These are phyloP conservation scores for Homalodisca vitripennis DNA, from an alignment of 1,140 invertebrate genomes.

Conservation along the genomic window DNA sequence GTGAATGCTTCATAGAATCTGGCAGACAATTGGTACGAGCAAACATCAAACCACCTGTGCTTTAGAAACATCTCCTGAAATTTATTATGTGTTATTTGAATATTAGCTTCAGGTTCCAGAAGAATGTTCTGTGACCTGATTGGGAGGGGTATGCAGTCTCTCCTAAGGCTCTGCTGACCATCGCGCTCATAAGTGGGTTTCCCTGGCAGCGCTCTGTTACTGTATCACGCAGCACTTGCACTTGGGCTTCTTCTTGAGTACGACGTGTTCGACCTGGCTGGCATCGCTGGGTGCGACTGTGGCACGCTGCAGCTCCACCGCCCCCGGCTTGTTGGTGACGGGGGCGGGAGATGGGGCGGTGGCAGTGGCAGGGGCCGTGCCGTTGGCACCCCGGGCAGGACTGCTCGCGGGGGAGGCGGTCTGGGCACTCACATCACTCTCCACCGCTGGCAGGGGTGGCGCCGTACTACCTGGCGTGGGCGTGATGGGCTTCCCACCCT, in stretches of 20 bases:
- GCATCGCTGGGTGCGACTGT: conserved; percentile 69
- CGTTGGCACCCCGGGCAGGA: conserved; percentile 43
- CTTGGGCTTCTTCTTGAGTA: conserved; percentile 86
- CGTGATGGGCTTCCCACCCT: conserved; percentile 82
- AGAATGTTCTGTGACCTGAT: not conserved
- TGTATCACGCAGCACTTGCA: conserved; percentile 88
- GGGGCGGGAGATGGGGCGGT: conserved; percentile 46
- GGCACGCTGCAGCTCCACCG: conserved; percentile 72
- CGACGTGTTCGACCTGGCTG: conserved; percentile 78
- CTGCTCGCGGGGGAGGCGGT: conserved; percentile 39
- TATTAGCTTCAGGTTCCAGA: too few relatives aligned
- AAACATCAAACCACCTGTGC: too few relatives aligned
- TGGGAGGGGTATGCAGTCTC: not conserved
- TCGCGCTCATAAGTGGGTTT: not conserved
- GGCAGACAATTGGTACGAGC: too few relatives aligned
- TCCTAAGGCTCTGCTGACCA: not conserved
- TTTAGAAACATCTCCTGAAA: too few relatives aligned
- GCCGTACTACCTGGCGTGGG: conserved; percentile 54
- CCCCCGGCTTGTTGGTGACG: conserved; percentile 49
- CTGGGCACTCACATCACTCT: conserved; percentile 41
- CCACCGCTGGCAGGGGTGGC: conserved; percentile 45
- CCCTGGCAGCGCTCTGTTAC: conserved; percentile 57
- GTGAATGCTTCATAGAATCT: too few relatives aligned
- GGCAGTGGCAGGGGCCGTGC: conserved; percentile 45
- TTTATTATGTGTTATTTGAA: too few relatives aligned